These are phyloP conservation scores for Pseudorhiza aurosa DNA, from an alignment of 30 jellyfish, hydroid and myxozoan genomes.

Conservation along the genomic window DNA sequence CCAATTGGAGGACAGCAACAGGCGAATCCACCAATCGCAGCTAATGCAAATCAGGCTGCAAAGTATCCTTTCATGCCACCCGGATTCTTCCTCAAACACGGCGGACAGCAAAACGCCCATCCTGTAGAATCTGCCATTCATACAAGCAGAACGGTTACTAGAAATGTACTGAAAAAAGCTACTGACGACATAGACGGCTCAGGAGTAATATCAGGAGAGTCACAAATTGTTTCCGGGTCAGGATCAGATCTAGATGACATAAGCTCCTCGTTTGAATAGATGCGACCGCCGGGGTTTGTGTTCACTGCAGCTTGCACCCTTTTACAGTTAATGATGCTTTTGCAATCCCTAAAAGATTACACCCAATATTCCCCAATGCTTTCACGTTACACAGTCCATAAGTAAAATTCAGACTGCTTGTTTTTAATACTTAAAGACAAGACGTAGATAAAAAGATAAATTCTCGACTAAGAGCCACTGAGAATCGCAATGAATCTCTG, in stretches of 20 bases:
- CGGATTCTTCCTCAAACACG: slow-evolving; percentile 51
- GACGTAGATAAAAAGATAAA: too few species aligned
- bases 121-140: not conserved
- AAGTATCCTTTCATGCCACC: slow-evolving; percentile 56
- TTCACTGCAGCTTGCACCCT: too few species aligned
- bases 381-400: too few species aligned
- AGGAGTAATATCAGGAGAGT: slow-evolving; percentile 20
- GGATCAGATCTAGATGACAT: slow-evolving; percentile 24
- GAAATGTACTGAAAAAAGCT: not conserved
- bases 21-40: not conserved
- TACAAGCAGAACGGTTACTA: not conserved
- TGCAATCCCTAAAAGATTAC: too few species aligned
- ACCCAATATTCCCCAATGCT: too few species aligned
- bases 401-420: too few species aligned
- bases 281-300: too few species aligned
- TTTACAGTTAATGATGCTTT: too few species aligned
- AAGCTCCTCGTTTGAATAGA: too few species aligned
- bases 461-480: too few species aligned
- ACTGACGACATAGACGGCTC: slow-evolving; percentile 10
- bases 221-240: slow-evolving; percentile 12
- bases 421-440: too few species aligned
- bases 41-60: slow-evolving; percentile 1
- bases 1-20: slow-evolving; percentile 10
- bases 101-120: not conserved
- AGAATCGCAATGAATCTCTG: too few species aligned